These are phyloP conservation scores for Brachypalpus laphriformis DNA, from an alignment of 2,888 invertebrate genomes.

Conservation along the genomic window DNA sequence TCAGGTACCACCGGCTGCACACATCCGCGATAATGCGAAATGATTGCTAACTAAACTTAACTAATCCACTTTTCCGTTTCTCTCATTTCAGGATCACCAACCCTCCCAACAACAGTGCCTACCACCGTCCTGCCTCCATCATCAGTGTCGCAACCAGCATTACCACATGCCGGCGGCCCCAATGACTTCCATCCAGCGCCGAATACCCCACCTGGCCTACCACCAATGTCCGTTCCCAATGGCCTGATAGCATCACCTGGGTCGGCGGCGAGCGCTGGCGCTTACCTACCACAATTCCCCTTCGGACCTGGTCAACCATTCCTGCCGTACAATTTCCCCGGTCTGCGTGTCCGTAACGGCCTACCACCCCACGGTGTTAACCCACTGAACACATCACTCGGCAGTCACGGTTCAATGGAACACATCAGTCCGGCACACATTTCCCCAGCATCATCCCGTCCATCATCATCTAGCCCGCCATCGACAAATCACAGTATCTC, in stretches of 20 bases:
- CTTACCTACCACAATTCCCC: constrained; percentile 85
- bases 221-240: constrained; percentile 68
- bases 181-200: constrained; percentile 75
- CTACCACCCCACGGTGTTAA: constrained; percentile 64
- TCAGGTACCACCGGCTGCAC: no score
- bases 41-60: no score
- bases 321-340: constrained; percentile 85
- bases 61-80: constrained; percentile 15
- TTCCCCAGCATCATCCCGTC: constrained; percentile 81
- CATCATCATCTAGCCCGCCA: constrained; percentile 81
- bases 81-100: constrained; percentile 82
- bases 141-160: constrained; percentile 73
- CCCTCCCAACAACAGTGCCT: constrained; percentile 81
- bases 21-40: no score
- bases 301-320: constrained; percentile 84
- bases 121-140: constrained; percentile 69
- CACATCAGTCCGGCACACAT: constrained; percentile 79
- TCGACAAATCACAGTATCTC: constrained; percentile 74
- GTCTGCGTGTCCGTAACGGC: constrained; percentile 78
- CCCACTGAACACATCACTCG: constrained; percentile 74
- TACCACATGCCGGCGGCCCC: constrained; percentile 67
- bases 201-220: constrained; percentile 75
- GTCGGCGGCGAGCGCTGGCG: constrained; percentile 75
- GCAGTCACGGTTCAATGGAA: constrained; percentile 77
- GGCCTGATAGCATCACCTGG: constrained; percentile 84